These are phyloP conservation scores for Argopecten irradians DNA, from an alignment of 1,140 invertebrate genomes.

Conservation along the genomic window DNA sequence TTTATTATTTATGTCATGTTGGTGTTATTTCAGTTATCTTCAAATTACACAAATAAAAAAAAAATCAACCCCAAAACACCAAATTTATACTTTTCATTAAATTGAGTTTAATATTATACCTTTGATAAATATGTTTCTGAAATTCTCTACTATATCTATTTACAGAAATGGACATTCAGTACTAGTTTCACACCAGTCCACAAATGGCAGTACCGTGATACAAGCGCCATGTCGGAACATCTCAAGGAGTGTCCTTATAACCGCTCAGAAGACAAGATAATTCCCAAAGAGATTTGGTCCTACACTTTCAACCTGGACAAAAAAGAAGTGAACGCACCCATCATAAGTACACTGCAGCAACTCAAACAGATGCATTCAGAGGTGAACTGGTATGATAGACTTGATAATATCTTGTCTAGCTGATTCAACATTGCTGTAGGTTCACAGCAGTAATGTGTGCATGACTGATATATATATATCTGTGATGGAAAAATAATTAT, in stretches of 20 bases:
- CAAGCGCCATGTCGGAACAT: conserved; percentile 73
- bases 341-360: neutral
- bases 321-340: neutral
- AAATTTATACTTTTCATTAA: no score
- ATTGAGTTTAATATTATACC: no score
- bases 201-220: conserved; percentile 73
- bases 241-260: conserved; percentile 75
- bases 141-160: conserved; percentile 28
- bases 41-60: no score
- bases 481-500: no score
- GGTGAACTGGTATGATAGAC: neutral
- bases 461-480: no score
- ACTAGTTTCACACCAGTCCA: conserved; percentile 74
- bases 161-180: conserved; percentile 78
- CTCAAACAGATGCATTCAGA: neutral
- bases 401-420: neutral
- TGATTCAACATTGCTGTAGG: no score
- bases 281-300: neutral
- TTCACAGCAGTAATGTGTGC: no score
- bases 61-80: no score
- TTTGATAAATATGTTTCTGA: no score
- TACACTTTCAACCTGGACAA: neutral
- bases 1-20: no score
- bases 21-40: no score
- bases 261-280: conserved; percentile 52